Base-by-base conservation (phyloP, 2,888 invertebrate species). In the Anoncus sp. region DNA sequence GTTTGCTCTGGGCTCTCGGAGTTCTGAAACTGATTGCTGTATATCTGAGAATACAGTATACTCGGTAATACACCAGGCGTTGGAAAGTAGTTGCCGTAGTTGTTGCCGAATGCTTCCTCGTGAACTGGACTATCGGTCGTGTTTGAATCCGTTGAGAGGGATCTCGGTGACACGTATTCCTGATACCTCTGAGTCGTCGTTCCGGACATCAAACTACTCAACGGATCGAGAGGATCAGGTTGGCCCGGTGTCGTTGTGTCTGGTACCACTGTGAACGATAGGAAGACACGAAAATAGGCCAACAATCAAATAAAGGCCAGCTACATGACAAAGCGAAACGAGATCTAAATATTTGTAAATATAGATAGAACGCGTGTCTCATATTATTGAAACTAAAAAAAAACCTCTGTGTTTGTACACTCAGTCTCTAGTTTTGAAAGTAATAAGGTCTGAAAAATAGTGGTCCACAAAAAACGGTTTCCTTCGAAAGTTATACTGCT, bases 111-210 rank as follows among this genome's bases (percentile, higher is more conserved):
- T 81, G 88, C 83, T 86, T 96, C 96, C 86, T 96, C 96, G 92
- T 96, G 96, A 16, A 96, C 96, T 1, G 96, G 96, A 43, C 96
- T 96, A 87, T 96, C 96, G 3, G 96, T 96, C 79, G 96, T 95
- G 40, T 96, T 96, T 45, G 96, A 96, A 88, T 96, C 95, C 89
- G 96, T 97, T 84, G 96, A 96, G 31, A 97, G 91, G 14, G 96
- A 96, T 49, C 97, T 92, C 0, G 97, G 96, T 0, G 91, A 90
- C 4, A 90, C 90, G 85, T 90, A 91, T 43, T 90, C 91, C 75
- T 90, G 91, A 78, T 90, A 91, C 86, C 90, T 87, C 77, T 90
- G 90, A 27, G 81, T 86, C 49, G 85, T 72, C 6, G 85, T 81
- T 1, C 88, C 87, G 18, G 89, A 85, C 84, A 89, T 86, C 55